Evolutionary conservation across 2,888 invertebrate genomes (phyloP), one percentile per base, ranked within the genome.

Genomic region (Tipula vernalis): DNA sequence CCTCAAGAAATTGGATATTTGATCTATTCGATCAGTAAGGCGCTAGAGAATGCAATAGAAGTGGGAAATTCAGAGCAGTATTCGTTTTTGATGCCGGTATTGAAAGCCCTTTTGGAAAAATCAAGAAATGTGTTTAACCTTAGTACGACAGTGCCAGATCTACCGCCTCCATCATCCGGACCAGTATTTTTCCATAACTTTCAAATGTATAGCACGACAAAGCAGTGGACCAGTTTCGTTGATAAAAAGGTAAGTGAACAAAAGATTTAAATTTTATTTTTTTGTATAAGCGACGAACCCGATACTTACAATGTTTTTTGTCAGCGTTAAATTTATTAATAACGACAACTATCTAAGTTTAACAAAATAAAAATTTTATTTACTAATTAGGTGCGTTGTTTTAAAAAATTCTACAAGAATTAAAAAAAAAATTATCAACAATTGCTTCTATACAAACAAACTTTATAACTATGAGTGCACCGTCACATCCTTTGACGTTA

Each of bases 141-240:
- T 87, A 90, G 90, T 51, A 88, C 89, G 12, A 90, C 92, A 86
- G 88, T 93, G 57, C 92, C 93, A 0, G 91, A 92, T 88, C 89
- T 94, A 84, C 93, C 94, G 0, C 91, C 92, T 5, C 92, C 93
- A 1, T 91, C 92, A 10, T 91, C 92, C 13, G 93, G 93, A 1
- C 93, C 94, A 0, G 92, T 92, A 0, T 94, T 94, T 90, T 94
- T 93, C 89, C 93, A 94, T 88, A 93, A 93, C 89, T 94, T 94
- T 89, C 93, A 93, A 89, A 91, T 91, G 88, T 94, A 93, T 89
- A 92, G 92, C 88, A 91, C 91, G 3, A 91, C 91, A 85, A 92
- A 92, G 86, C 93, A 94, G 88, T 94, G 94, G 94, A 91, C 89
- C 3, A 90, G 90, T 87, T 93, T 93, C 88, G 91, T 93, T 41